Percentiles rank a stretch among this genome's conserved stretches.
Conservation (phyloP, 2,113 vertebrate genomes). For the Parotia lawesii region DNA sequence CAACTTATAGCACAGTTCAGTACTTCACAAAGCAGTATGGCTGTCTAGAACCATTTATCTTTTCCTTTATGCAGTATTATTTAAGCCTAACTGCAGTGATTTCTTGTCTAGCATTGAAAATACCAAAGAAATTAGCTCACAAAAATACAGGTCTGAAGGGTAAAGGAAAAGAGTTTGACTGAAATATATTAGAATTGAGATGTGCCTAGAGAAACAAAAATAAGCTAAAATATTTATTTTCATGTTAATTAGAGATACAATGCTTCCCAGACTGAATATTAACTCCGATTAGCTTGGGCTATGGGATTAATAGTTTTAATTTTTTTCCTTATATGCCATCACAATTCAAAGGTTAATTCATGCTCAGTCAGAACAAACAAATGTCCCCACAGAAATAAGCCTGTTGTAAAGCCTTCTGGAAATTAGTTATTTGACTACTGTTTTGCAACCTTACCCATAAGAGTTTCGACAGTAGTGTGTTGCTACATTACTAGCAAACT, state of each 20-base stretch:
- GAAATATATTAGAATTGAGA: neutral
- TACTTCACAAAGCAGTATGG: constrained; percentile 14
- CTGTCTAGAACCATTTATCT: constrained; percentile 13
- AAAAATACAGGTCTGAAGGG: neutral
- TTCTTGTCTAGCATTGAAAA: neutral
- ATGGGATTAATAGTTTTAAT: neutral
- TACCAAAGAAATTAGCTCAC: neutral
- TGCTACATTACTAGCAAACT: neutral
- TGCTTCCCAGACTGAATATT: neutral
- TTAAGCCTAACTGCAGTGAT: neutral
- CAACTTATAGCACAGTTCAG: neutral
- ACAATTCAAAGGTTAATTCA: neutral
- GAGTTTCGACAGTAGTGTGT: neutral
- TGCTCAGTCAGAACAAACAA: neutral
- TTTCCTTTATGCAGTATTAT: neutral
- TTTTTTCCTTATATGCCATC: neutral
- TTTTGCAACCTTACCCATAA: neutral
- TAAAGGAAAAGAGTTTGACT: neutral
- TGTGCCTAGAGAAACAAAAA: neutral
- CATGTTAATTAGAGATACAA: neutral
- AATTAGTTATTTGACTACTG: neutral
- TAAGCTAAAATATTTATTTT: neutral
- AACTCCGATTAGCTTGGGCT: neutral
- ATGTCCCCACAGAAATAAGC: neutral
- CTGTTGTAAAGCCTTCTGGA: neutral